Base-by-base conservation (phyloP, 2,113 vertebrate genomes). In the Paramisgurnus dabryanus region DNA sequence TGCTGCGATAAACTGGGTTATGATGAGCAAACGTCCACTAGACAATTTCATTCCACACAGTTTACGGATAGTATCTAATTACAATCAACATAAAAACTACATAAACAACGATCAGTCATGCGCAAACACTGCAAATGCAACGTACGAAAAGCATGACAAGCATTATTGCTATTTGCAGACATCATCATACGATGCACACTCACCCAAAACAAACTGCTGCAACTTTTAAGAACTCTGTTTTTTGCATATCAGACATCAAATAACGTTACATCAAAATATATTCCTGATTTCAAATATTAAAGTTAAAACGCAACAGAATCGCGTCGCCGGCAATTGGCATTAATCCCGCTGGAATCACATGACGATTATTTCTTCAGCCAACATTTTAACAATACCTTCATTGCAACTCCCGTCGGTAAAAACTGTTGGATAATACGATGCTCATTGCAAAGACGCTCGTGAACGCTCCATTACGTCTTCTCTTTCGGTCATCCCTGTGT, bases 401-500 rank as follows among this genome's bases (percentile, higher is more conserved):
- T 94, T 86, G 86, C 86, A 85, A 89, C 88, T 91, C 87, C 87
- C 49, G 88, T 82, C 73, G 41, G 87, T 88, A 87, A 88, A 91
- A 91, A 88, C 47, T 88, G 89, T 83, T 83, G 87, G 90, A 87
- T 88, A 86, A 87, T 83, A 87, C 84, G 89, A 87, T 87, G 89
- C 90, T 84, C 92, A 93, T 94, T 70, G 89, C 90, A 88, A 90
- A 82, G 80, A 86, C 89, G 87, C 81, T 71, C 76, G 81, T 86
- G 89, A 87, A 89, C 92, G 90, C 90, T 93, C 89, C 90, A 92
- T 93, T 90, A 93, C 92, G 92, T 93, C 91, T 91, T 91, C 91
- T 84, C 88, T 90, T 87, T 90, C 87, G 87, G 61, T 86, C 83
- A 83, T 88, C 88, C 82, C 82, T 80, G 83, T 88, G 82, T 87